Conservation (phyloP, 2,797 vertebrate genomes). For the Xiphophorus birchmanni region DNA sequence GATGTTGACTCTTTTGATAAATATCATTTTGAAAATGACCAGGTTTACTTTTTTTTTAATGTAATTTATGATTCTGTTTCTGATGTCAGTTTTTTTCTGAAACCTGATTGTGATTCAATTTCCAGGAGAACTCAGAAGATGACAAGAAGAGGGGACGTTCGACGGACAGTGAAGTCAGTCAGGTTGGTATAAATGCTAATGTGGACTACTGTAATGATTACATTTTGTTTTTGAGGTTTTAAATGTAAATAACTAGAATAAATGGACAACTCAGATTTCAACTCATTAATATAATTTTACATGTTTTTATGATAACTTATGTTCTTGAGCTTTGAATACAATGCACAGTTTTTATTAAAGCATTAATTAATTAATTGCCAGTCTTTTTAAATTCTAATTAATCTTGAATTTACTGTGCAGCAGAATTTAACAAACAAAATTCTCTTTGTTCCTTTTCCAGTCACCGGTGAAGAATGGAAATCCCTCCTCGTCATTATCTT, state of each 20-base stretch:
- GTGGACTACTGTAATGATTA: not conserved
- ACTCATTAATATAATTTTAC: not conserved
- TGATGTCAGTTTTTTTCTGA: not conserved
- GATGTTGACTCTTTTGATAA: not conserved
- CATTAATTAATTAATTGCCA: not conserved
- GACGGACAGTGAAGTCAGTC: slow-evolving; percentile 89
- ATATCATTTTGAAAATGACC: not conserved
- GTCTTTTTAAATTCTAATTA: not conserved
- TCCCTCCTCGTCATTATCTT: slow-evolving; percentile 82
- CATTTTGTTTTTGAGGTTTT: not conserved
- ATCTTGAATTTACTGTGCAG: not conserved
- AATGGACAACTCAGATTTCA: not conserved
- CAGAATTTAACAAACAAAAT: not conserved
- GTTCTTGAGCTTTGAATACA: not conserved
- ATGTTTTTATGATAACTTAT: not conserved
- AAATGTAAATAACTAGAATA: not conserved
- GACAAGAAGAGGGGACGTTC: slow-evolving; percentile 90
- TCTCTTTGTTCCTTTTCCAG: slow-evolving; percentile 60
- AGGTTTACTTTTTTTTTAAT: not conserved
- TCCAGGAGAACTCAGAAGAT: slow-evolving; percentile 89
- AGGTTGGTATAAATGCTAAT: slow-evolving; percentile 71
- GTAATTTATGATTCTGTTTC: not conserved
- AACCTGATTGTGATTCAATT: not conserved
- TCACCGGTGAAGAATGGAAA: slow-evolving; percentile 93
- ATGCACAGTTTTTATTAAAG: not conserved